Base-by-base conservation (phyloP, 2,113 vertebrate species). In the Leuciscus idus region DNA sequence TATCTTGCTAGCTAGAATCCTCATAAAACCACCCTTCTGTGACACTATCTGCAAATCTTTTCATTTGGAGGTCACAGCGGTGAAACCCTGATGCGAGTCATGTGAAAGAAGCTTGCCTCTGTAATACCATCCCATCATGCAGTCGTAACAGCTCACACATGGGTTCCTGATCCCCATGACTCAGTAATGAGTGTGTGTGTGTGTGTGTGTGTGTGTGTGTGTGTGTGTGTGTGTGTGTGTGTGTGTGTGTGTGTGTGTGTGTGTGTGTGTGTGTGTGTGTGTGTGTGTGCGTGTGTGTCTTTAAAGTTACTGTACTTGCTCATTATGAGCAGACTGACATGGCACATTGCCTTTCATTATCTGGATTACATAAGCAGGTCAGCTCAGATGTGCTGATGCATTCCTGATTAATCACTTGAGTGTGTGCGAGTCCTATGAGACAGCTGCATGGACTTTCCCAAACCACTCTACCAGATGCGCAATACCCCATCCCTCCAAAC, bases 311-410 rank as follows among this genome's bases (percentile, higher is more conserved):
- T 77, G 72, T 83, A 68, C 83, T 84, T 43, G 13, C 68, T 62
- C 74, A 68, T 87, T 80, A 64, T 84, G 76, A 81, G 66, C 21
- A 39, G 57, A 79, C 33, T 87, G 86, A 87, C 76, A 87, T 74
- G 83, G 83, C 86, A 61, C 36, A 79, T 74, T 81, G 86, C 82
- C 75, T 21, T n/a, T 46, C 82, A 77, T 62, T 84, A 80, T 80
- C 76, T 84, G 66, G 39, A 84, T 87, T 87, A 81, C 76, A 84
- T 84, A 81, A 87, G 86, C 62, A 81, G 70, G 76, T 79, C 66
- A 79, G 62, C 57, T 87, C n/a, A 74, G 64, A 84, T 80, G 76
- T 87, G 82, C 80, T 87, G 85, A 87, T 76, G 85, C 64, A 46
- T 39, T 80, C 36, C 57, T 66, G 36, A 78, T 39, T 85, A 70